Base-by-base conservation (phyloP, 2,797 vertebrate species). In the Alosa sapidissima region DNA sequence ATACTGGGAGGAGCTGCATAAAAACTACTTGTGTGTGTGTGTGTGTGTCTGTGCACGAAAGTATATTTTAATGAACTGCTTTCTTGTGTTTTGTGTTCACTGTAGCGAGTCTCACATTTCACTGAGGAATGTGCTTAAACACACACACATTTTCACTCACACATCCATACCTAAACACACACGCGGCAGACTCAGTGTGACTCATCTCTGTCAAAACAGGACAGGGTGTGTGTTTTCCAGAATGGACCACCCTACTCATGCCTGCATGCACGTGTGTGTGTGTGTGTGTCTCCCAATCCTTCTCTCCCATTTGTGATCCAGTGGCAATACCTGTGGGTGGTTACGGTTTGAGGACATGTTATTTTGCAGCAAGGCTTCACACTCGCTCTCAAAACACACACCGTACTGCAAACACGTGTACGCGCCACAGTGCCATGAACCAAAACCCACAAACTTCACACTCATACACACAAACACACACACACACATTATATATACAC, bases 121-220 rank as follows among this genome's bases (percentile, higher is more conserved):
- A 14, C 78, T 86, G 89, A 87, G 88, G 86, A 91, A 91, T 87
- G 84, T 85, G 78, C 51, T 84, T 85, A 84, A 85, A 84, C 81
- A 86, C 47, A 75, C 41, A 85, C 28, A 78, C 65, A 41, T 13
- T 11, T 11, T 6, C 58, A 62, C 62, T 33, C 62, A 68, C 62
- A 28, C 60, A n/a, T 0, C 21, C 58, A 7, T 62, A n/a, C 58
- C 21, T 28, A 24, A n/a, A 62, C 58, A 54, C 52, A 54, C 52
- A 54, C 1, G 11, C 13, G 7, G 21, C 58, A 62, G 58, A 62
- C 58, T 9, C 3, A 41, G 33, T 75, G 36, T 75, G 68, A 75
- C 11, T 75, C 62, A 65, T 65, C 62, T 13, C 62, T 62, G 24
- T 33, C 62, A 65, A 65, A 65, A 65, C 62, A 65, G n/a, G 62